Percentiles rank a stretch among this genome's conserved stretches.
These are phyloP conservation scores for Thelaira solivaga DNA, from an alignment of 2,888 invertebrate species.

Conservation along the genomic window DNA sequence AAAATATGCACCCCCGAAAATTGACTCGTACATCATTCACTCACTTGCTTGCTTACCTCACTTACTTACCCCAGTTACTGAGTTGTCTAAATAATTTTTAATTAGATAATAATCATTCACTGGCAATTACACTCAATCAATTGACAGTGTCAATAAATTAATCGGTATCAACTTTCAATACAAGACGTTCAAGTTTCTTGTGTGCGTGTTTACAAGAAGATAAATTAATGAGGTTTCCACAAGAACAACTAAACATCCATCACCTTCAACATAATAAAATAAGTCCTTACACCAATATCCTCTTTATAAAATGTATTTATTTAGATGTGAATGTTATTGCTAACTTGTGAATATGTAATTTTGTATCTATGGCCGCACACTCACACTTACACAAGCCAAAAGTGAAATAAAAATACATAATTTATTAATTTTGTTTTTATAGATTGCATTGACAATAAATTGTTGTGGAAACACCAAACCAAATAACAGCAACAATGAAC, in stretches of 20 bases:
- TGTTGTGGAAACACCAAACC: slow-evolving; percentile 44
- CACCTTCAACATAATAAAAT: slow-evolving; percentile 53
- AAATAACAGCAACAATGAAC: slow-evolving; percentile 27
- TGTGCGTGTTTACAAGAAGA: slow-evolving; percentile 43
- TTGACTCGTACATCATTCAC: slow-evolving; percentile 48
- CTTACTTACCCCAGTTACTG: no score
- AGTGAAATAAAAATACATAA: slow-evolving; percentile 52
- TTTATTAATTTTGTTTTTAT: slow-evolving; percentile 60
- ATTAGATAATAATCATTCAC: slow-evolving; percentile 60
- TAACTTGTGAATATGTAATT: slow-evolving; percentile 35
- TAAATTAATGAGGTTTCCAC: background rate
- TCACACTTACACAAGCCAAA: background rate
- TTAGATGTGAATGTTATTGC: background rate
- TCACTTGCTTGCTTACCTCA: no score
- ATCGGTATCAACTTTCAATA: slow-evolving; percentile 34
- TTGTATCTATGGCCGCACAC: background rate
- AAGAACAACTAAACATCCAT: slow-evolving; percentile 37
- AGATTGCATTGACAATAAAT: slow-evolving; percentile 49
- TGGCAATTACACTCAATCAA: slow-evolving; percentile 60
- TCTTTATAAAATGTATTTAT: background rate
- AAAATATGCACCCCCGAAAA: no score
- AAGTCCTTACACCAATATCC: slow-evolving; percentile 26
- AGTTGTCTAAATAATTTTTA: slow-evolving; percentile 29
- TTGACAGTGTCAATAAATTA: slow-evolving; percentile 61
- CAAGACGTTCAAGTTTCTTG: background rate